phyloP scores from a whole-genome alignment of 2,113 vertebrate genomes.

The Gorsachius goisagi region DNA sequence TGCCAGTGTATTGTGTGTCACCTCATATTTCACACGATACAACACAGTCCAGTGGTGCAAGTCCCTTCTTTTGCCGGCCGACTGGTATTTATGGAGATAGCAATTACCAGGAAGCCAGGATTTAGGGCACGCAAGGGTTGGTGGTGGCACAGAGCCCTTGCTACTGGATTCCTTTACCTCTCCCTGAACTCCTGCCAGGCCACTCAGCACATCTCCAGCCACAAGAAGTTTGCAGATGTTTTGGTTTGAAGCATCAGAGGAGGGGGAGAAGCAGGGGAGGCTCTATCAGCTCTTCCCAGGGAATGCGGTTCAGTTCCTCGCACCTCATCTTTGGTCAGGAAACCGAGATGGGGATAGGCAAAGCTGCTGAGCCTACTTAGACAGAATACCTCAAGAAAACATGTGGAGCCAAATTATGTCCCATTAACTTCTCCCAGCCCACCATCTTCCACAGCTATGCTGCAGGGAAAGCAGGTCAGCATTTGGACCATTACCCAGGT shows the following conservation, averaged over 20 bases:
- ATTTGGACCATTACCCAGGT: neutral
- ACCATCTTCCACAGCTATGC: neutral
- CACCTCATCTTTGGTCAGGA: slow-evolving; percentile 65
- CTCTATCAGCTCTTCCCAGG: slow-evolving; percentile 60
- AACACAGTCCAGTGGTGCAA: neutral
- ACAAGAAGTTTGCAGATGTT: slow-evolving; percentile 58
- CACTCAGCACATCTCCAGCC: slow-evolving; percentile 58
- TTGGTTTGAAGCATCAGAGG: slow-evolving; percentile 32
- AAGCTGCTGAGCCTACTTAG: slow-evolving; percentile 58
- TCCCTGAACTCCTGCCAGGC: slow-evolving; percentile 52
- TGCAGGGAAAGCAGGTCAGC: neutral
- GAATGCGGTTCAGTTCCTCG: slow-evolving; percentile 11
- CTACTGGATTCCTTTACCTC: slow-evolving; percentile 53
- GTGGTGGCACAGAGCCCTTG: slow-evolving; percentile 8
- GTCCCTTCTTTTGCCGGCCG: neutral
- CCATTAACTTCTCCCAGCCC: neutral
- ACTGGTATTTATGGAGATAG: slow-evolving; percentile 47
- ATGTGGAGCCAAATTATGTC: neutral
- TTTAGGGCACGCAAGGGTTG: slow-evolving; percentile 2
- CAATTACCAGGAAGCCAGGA: slow-evolving; percentile 10
- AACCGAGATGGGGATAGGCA: slow-evolving; percentile 30
- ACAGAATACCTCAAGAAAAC: slow-evolving; percentile 46
- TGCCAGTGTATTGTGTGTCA: slow-evolving; percentile 53
- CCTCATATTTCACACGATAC: slow-evolving; percentile 60
- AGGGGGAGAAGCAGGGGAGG: neutral